Percentiles rank a stretch among this genome's conserved stretches.
Conservation (phyloP, 2,113 vertebrate species). For the Pampusana beccarii region DNA sequence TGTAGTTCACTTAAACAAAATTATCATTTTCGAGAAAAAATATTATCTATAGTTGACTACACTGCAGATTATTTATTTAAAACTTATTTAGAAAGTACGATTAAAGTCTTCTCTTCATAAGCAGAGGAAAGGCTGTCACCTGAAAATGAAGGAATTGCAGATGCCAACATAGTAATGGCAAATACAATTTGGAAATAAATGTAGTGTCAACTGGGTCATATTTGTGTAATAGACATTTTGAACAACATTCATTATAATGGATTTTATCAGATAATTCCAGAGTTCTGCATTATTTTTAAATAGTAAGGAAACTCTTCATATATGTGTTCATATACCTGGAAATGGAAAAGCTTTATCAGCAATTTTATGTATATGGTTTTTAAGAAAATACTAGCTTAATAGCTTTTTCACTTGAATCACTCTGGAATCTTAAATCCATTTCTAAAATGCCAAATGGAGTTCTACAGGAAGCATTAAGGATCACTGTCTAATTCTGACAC, state of each 20-base stretch:
- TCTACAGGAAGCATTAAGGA: constrained; percentile 10
- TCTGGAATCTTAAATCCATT: constrained; percentile 24
- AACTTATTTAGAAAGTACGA: background rate
- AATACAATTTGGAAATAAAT: background rate
- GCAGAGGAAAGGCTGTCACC: background rate
- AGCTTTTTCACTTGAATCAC: background rate
- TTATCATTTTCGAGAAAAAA: background rate
- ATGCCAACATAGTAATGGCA: background rate
- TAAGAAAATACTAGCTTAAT: background rate
- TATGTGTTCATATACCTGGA: background rate
- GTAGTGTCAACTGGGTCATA: background rate
- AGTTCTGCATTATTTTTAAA: background rate
- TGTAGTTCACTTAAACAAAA: background rate
- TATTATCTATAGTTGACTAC: background rate
- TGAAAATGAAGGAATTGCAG: background rate
- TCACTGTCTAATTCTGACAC: constrained; percentile 41
- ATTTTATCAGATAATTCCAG: background rate
- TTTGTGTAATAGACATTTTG: background rate
- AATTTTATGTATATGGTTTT: background rate
- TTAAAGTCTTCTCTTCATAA: background rate
- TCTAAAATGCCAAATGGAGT: constrained; percentile 14
- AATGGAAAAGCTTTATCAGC: background rate
- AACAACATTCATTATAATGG: background rate
- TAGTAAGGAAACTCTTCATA: background rate
- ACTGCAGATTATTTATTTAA: background rate